Evolutionary conservation across 2,888 invertebrate species (phyloP), one percentile per base, ranked within the genome.

Genomic region (Agonopterix arenella): DNA sequence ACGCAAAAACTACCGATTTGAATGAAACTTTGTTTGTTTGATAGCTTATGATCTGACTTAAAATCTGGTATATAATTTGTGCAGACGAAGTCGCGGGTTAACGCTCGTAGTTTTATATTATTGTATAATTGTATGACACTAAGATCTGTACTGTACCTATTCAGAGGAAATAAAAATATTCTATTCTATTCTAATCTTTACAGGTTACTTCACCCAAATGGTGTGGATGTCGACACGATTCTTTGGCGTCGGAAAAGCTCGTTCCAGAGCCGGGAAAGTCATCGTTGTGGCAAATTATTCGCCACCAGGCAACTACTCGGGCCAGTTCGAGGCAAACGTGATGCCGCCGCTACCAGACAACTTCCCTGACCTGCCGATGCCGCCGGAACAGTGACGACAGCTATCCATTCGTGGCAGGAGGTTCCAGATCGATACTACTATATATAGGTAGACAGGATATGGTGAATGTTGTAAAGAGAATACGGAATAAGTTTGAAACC

Each of bases 161-260:
- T n/a, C n/a, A n/a, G n/a, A n/a, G n/a, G n/a, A n/a, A n/a, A n/a
- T n/a, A n/a, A n/a, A n/a, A n/a, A n/a, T n/a, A n/a, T n/a, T n/a
- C n/a, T n/a, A 1, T 1, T 16, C 2, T 1, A 1, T 18, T 4
- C 4, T 18, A 28, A 28, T 28, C 5, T 47, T 58, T 53, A 13
- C 79, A 95, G 96, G 96, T 52, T 96, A 96, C 77, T 96, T 96
- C 79, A 95, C 96, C 0, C 96, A 96, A 83, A 90, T 97, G 77
- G 94, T 96, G 18, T 97, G 97, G 96, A 91, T 92, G 40, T 91
- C 90, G 45, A 95, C 94, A 2, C 91, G 92, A 44, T 92, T 93
- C 73, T 93, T 96, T 68, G 96, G 97, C 2, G 92, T 96, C 1
- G 96, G 96, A 7, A 95, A 95, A 70, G 95, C 96, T 1, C 91